These are phyloP conservation scores for Tryphoninae sp. DNA, from an alignment of 2,888 invertebrate species.

Conservation along the genomic window DNA sequence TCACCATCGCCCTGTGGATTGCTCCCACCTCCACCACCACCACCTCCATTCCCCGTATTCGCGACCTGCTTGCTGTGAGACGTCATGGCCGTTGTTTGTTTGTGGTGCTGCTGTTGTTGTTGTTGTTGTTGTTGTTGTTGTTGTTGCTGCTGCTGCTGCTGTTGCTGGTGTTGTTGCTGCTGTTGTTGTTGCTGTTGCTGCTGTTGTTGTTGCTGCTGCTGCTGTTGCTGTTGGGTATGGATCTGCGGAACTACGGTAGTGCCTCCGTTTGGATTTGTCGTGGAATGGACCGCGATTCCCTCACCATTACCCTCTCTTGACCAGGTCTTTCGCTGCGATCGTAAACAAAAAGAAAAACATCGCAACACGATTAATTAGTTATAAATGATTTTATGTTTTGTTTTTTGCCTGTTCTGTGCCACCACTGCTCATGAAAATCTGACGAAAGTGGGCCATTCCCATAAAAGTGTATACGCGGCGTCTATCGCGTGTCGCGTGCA, in stretches of 20 bases:
- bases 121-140: constrained; percentile 78
- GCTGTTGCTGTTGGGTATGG: constrained; percentile 80
- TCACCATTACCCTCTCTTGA: constrained; percentile 86
- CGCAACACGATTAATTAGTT: no score
- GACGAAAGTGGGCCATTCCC: constrained; percentile 5
- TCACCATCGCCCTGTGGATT: constrained; percentile 92
- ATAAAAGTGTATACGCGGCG: constrained; percentile 17
- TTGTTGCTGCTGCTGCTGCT: constrained; percentile 81
- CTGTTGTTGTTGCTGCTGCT: constrained; percentile 73
- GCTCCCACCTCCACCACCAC: constrained; percentile 82
- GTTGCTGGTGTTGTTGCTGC: constrained; percentile 80
- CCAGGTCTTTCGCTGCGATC: constrained; percentile 84
- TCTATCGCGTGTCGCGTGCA: constrained; percentile 35
- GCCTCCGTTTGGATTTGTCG: constrained; percentile 83
- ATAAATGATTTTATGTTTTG: neutral
- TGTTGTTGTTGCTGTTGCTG: constrained; percentile 73
- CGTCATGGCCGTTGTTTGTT: constrained; percentile 86
- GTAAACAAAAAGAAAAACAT: no score
- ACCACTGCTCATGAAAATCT: neutral
- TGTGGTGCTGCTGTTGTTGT: constrained; percentile 77
- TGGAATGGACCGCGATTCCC: constrained; percentile 81
- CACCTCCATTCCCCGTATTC: constrained; percentile 86
- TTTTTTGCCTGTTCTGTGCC: neutral
- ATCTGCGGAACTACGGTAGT: constrained; percentile 79
- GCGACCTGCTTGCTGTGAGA: constrained; percentile 91